phyloP scores from a whole-genome alignment of 30 jellyfish, hydroid and myxozoan species.

The Catostylus mosaicus region DNA sequence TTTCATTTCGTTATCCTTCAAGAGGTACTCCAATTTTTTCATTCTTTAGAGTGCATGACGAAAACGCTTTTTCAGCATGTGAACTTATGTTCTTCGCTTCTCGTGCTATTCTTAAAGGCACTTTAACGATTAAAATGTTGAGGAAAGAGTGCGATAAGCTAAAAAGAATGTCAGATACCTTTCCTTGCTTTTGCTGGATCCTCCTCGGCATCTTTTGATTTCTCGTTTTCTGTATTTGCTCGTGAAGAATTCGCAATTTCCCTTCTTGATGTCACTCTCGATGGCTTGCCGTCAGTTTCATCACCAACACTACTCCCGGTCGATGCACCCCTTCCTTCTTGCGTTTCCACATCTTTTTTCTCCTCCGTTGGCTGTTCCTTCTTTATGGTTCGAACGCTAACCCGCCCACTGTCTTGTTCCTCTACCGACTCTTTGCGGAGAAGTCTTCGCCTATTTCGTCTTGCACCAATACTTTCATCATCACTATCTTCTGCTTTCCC shows the following conservation, averaged over 20 bases:
- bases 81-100: too few species aligned
- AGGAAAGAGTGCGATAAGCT: too few species aligned
- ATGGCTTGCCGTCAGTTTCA: conserved; percentile 37
- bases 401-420: conserved; percentile 51
- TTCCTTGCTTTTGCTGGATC: conserved; percentile 29
- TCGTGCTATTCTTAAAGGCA: too few species aligned
- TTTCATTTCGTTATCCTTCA: too few species aligned
- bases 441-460: conserved; percentile 48
- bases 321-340: conserved; percentile 29
- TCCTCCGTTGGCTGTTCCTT: conserved; percentile 13
- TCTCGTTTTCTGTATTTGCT: conserved; percentile 1
- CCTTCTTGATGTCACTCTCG: conserved; percentile 17
- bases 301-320: conserved; percentile 4
- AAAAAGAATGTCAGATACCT: too few species aligned
- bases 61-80: too few species aligned
- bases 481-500: conserved; percentile 45
- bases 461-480: conserved; percentile 48
- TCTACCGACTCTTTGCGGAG: conserved; percentile 59
- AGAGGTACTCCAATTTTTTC: too few species aligned
- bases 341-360: background rate
- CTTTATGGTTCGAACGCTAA: conserved; percentile 31
- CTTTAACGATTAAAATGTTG: too few species aligned
- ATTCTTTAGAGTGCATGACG: too few species aligned
- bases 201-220: conserved; percentile 17
- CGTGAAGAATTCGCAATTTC: conserved; percentile 9